Conservation (phyloP, 2,797 vertebrate genomes). For the Acanthornis magna region DNA sequence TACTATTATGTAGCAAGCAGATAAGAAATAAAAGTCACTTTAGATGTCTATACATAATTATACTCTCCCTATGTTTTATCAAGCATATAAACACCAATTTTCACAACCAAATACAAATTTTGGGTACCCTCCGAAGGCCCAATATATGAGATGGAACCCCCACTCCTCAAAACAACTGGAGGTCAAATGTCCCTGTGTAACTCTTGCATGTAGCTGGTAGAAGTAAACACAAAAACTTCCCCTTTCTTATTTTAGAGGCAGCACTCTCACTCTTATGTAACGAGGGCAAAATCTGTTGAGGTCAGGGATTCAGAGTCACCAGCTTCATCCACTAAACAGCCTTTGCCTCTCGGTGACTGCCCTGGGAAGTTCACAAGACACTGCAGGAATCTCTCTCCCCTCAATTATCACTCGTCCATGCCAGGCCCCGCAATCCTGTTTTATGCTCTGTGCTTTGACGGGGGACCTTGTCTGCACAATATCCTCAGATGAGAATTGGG, state of each 20-base stretch:
- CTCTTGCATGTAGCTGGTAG: constrained; percentile 26
- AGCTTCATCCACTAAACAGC: not conserved
- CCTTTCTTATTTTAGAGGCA: constrained; percentile 65
- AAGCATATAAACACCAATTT: not conserved
- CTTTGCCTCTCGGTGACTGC: not conserved
- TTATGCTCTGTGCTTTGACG: not conserved
- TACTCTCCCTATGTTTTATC: not conserved
- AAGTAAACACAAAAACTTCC: constrained; percentile 52
- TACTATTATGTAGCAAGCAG: not conserved
- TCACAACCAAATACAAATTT: not conserved
- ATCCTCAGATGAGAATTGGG: not conserved
- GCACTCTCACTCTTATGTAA: constrained; percentile 58
- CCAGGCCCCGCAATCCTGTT: not conserved
- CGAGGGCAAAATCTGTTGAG: constrained; percentile 38
- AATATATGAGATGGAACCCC: not conserved
- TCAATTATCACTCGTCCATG: not conserved
- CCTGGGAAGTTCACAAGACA: constrained; percentile 18
- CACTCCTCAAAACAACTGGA: not conserved
- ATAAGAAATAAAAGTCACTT: not conserved
- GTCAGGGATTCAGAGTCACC: constrained; percentile 36
- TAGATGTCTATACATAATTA: not conserved
- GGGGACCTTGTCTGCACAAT: not conserved
- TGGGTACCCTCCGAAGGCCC: not conserved
- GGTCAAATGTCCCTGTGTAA: constrained; percentile 13
- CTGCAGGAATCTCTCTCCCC: not conserved